phyloP scores from a whole-genome alignment of 1,140 invertebrate genomes.

The Euglossa dilemma region DNA sequence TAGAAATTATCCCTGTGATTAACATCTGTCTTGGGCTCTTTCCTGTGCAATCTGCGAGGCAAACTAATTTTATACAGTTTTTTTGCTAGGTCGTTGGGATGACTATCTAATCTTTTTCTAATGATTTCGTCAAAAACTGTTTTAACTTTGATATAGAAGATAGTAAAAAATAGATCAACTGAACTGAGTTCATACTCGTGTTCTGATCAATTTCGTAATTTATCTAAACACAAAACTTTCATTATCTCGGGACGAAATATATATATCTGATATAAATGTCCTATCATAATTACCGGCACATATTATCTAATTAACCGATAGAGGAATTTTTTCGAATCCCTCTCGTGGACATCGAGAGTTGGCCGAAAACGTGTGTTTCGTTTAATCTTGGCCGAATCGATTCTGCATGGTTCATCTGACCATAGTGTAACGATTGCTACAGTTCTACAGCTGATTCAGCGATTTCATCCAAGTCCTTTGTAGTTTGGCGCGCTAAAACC shows the following conservation, averaged over 20 bases:
- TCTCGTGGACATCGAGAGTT: neutral
- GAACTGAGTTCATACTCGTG: too few species aligned
- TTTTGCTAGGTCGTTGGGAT: too few species aligned
- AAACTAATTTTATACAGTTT: too few species aligned
- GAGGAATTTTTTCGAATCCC: neutral
- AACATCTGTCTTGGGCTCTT: too few species aligned
- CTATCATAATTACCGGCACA: neutral
- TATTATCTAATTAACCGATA: neutral
- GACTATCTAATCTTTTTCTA: too few species aligned
- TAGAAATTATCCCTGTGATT: too few species aligned
- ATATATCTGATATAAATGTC: neutral
- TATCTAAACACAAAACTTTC: too few species aligned
- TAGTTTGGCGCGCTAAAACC: conserved; percentile 44
- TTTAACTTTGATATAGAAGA: too few species aligned
- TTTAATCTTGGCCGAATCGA: neutral
- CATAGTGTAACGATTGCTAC: conserved; percentile 22
- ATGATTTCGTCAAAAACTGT: too few species aligned
- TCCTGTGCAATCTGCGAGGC: too few species aligned
- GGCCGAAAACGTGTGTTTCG: neutral
- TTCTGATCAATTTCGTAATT: too few species aligned
- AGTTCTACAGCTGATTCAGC: conserved; percentile 43
- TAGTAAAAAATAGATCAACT: too few species aligned
- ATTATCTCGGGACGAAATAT: neutral
- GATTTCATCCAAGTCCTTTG: conserved; percentile 14
- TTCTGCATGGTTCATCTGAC: neutral